Evolutionary conservation across 2,113 vertebrate genomes (phyloP).

Genomic region (Halichoeres trimaculatus): DNA sequence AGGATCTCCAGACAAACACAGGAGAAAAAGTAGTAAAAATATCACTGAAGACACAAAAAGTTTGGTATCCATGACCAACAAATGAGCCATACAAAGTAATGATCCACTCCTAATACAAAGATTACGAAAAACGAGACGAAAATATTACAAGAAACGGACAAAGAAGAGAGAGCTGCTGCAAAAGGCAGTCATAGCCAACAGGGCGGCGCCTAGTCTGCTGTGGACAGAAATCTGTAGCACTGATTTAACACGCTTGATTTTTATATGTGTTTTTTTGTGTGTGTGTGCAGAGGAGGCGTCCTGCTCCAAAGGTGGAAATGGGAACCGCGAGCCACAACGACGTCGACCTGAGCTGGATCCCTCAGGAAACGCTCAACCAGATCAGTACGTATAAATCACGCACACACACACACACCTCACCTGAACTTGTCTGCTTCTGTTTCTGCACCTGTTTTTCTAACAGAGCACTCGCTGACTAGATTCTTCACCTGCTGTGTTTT

Average conservation of each 20-base stretch:
- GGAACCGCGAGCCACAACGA: constrained; percentile 96
- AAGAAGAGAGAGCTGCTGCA: too few relatives aligned
- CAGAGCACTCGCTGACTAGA: neutral
- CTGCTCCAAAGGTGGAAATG: constrained; percentile 94
- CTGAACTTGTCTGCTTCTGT: neutral
- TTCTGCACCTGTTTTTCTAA: neutral
- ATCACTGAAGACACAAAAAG: too few relatives aligned
- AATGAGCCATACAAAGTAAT: too few relatives aligned
- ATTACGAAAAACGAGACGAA: too few relatives aligned
- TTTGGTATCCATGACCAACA: too few relatives aligned
- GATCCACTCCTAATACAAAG: too few relatives aligned
- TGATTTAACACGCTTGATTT: neutral
- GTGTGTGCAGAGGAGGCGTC: constrained; percentile 89
- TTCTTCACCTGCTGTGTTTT: neutral
- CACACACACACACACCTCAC: neutral
- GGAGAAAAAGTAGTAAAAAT: too few relatives aligned
- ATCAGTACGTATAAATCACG: constrained; percentile 88
- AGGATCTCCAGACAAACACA: too few relatives aligned
- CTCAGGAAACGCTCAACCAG: constrained; percentile 97
- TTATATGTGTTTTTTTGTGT: neutral
- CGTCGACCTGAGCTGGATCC: constrained; percentile 99
- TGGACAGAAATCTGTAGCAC: too few relatives aligned
- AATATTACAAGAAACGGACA: too few relatives aligned
- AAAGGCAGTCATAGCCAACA: too few relatives aligned
- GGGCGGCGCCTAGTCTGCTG: too few relatives aligned